Conservation (phyloP, 1,140 invertebrate genomes). For the Octopus sinensis region DNA sequence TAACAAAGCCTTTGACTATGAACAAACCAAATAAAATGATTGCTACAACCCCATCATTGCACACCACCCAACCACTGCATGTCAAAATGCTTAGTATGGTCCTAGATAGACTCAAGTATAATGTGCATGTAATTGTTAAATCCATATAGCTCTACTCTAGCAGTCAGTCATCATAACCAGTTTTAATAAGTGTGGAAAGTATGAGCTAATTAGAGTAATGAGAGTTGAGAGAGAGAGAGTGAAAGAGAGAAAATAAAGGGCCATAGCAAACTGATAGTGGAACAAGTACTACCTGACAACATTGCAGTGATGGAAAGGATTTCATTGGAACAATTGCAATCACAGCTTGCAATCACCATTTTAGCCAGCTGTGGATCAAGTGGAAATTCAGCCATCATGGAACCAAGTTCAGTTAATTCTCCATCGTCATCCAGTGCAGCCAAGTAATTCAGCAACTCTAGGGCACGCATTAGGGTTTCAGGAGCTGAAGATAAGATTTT, state of each 20-base stretch:
- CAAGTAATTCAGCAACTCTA: constrained; percentile 96
- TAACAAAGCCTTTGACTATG: no score
- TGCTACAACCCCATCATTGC: no score
- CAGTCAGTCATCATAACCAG: no score
- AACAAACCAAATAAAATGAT: no score
- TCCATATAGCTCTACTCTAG: no score
- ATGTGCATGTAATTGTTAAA: no score
- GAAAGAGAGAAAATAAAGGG: not conserved
- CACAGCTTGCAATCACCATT: constrained; percentile 93
- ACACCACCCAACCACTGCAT: no score
- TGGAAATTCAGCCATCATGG: constrained; percentile 99
- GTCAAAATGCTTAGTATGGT: no score
- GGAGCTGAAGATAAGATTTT: constrained; percentile 68
- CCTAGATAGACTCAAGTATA: no score
- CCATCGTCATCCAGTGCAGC: constrained; percentile 92
- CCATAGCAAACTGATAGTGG: not conserved
- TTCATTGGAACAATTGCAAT: constrained; percentile 99
- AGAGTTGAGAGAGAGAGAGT: not conserved
- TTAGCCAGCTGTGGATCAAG: constrained; percentile 98
- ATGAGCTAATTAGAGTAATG: no score
- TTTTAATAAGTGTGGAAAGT: no score
- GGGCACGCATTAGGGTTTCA: constrained; percentile 97
- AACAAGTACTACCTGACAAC: constrained; percentile 80
- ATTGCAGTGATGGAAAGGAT: constrained; percentile 98
- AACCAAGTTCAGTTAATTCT: constrained; percentile 60